Conservation (phyloP, 2,888 invertebrate genomes). For the Ophioninae sp. region DNA sequence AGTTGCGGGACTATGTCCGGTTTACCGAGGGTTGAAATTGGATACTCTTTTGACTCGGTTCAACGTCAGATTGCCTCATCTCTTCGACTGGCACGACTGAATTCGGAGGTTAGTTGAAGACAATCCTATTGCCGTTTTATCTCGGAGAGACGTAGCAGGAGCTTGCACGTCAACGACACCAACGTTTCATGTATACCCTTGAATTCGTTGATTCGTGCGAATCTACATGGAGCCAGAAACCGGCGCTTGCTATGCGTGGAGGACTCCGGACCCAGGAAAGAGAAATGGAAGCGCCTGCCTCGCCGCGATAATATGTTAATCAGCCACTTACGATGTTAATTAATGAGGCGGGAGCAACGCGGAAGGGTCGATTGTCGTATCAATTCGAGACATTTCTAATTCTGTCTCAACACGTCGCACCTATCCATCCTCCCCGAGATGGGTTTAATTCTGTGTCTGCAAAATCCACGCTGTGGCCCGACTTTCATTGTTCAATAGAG, state of each 20-base stretch:
- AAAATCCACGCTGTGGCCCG: background rate
- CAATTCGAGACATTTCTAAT: slow-evolving; percentile 60
- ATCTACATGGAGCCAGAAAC: slow-evolving; percentile 6
- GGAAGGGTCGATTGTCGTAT: slow-evolving; percentile 67
- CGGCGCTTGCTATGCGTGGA: background rate
- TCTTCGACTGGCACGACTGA: slow-evolving; percentile 2
- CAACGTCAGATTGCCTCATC: slow-evolving; percentile 4
- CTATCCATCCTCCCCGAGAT: slow-evolving; percentile 26
- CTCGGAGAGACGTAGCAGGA: slow-evolving; percentile 31
- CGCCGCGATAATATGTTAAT: slow-evolving; percentile 77
- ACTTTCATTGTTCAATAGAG: slow-evolving; percentile 21
- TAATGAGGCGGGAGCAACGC: slow-evolving; percentile 67
- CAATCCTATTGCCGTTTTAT: slow-evolving; percentile 52
- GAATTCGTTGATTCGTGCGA: slow-evolving; percentile 28
- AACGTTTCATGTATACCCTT: background rate
- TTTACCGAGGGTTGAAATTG: too few relatives aligned
- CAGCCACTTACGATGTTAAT: slow-evolving; percentile 74
- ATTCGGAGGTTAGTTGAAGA: background rate
- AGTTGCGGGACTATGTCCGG: too few relatives aligned
- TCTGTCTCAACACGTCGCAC: slow-evolving; percentile 23
- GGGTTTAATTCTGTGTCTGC: slow-evolving; percentile 20
- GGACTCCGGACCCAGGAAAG: slow-evolving; percentile 7
- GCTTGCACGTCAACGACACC: slow-evolving; percentile 13
- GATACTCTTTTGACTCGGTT: background rate
- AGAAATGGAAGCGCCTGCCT: slow-evolving; percentile 66